Evolutionary conservation across 1,140 invertebrate species (phyloP), one percentile per base, ranked within the genome.

Genomic region (Nilaparvata lugens): DNA sequence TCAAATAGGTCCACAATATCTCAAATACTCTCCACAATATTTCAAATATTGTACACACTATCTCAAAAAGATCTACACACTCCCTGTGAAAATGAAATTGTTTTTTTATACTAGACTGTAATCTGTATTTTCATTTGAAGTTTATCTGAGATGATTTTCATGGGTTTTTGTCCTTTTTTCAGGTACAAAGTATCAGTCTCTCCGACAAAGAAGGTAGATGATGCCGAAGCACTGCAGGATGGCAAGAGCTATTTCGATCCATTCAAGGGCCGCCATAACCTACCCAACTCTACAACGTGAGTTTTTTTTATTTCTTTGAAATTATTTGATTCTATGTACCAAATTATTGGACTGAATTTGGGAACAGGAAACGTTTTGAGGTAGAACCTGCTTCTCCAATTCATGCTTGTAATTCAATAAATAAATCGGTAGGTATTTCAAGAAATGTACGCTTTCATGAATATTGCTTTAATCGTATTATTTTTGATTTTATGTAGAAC

Each of bases 231-330:
- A 60, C 75, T 74, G 52, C 67, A 67, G 63, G 69, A 80, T 64
- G 73, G 70, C 42, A 77, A 76, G 54, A 78, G 78, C 24, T 87
- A 82, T 66, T 71, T 62, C 40, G 83, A 91, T 75, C 88, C 88
- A 0, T 90, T 91, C 71, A 74, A 75, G 21, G 82, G 85, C 63
- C 77, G 88, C 42, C 45, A 48, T 6, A 81, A 83, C 62, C 72
- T 86, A 64, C 82, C 83, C 19, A 85, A 88, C 75, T 84, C 88
- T 51, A 89, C 88, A 55, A 88, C 88, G 88, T 91, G 81, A 88
- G 86, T 82, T 18, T 6, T 40, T 9, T 35, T 35, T 35, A 11
- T 35, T 9, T 11, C 38, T 40, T 40, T 40, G 51, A 21, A 18
- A 13, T 52, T 52, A 4, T 24, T 52, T 9, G 21, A 14, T n/a